A percentile compares a stretch with the other conserved stretches of the same genome.
Conservation (phyloP, 2,113 vertebrate species). For the Lutjanus erythropterus region DNA sequence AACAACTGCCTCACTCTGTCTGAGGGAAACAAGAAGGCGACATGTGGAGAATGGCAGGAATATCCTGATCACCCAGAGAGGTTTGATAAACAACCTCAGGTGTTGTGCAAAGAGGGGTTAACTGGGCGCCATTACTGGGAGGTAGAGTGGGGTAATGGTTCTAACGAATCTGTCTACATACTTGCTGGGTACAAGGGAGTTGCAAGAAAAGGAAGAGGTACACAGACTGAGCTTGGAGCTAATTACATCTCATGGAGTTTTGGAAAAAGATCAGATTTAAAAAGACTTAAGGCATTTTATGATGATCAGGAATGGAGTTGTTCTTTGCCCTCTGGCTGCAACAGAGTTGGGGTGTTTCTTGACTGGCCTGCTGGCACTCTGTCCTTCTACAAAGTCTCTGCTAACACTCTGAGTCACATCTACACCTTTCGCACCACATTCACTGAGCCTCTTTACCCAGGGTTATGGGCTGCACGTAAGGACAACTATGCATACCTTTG, state of each 20-base stretch:
- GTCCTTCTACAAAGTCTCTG: conserved; percentile 21
- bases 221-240: not conserved
- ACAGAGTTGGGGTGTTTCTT: conserved; percentile 4
- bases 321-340: rapidly evolving
- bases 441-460: conserved; percentile 12
- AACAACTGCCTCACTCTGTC: not conserved
- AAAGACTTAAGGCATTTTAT: not conserved
- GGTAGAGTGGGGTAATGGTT: not conserved
- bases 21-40: not conserved
- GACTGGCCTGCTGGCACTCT: conserved; percentile 27
- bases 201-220: not conserved
- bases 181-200: not conserved
- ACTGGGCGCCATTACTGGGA: not conserved
- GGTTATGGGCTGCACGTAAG: too few species aligned
- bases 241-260: not conserved
- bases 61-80: not conserved
- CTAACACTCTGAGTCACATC: not conserved
- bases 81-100: not conserved
- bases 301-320: rapidly evolving
- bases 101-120: not conserved
- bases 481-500: too few species aligned
- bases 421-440: not conserved
- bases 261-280: not conserved
- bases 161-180: not conserved
- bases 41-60: rapidly evolving